A percentile compares a stretch with the other conserved stretches of the same genome.
phyloP scores from a whole-genome alignment of 2,113 vertebrate species.

The Ranitomeya imitator region DNA sequence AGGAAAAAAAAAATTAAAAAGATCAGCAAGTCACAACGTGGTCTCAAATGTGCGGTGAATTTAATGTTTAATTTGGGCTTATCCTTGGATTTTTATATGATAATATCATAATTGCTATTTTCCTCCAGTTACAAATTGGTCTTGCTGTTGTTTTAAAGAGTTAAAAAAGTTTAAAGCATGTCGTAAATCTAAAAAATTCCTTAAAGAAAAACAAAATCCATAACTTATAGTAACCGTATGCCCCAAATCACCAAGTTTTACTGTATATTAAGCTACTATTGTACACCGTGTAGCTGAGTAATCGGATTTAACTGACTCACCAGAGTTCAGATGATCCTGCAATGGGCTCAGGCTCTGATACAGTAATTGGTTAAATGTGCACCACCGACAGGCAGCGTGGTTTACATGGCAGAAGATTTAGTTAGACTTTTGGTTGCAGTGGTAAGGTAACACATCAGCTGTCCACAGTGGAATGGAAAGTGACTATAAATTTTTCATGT shows the following conservation, averaged over 20 bases:
- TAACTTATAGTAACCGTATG: neutral
- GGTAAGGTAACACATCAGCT: no score
- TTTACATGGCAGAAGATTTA: no score
- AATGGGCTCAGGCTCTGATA: no score
- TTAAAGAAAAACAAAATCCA: neutral
- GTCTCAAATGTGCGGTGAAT: neutral
- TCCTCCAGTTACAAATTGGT: neutral
- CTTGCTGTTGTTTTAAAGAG: neutral
- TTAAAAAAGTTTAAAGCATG: neutral
- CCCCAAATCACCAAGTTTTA: neutral
- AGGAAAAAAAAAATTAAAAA: neutral
- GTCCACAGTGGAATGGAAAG: no score
- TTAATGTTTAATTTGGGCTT: constrained; percentile 5
- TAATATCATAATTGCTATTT: constrained; percentile 15
- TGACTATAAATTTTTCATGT: no score
- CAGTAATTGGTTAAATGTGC: no score
- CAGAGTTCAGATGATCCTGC: no score
- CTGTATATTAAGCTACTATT: neutral
- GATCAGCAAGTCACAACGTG: constrained; percentile 18
- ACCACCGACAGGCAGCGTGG: no score
- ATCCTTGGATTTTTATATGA: neutral
- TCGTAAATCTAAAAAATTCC: neutral
- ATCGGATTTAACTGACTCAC: no score
- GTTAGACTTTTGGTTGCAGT: no score
- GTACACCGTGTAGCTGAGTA: no score